phyloP scores from a whole-genome alignment of 2,797 vertebrate genomes.

The Cyclura pinguis region DNA sequence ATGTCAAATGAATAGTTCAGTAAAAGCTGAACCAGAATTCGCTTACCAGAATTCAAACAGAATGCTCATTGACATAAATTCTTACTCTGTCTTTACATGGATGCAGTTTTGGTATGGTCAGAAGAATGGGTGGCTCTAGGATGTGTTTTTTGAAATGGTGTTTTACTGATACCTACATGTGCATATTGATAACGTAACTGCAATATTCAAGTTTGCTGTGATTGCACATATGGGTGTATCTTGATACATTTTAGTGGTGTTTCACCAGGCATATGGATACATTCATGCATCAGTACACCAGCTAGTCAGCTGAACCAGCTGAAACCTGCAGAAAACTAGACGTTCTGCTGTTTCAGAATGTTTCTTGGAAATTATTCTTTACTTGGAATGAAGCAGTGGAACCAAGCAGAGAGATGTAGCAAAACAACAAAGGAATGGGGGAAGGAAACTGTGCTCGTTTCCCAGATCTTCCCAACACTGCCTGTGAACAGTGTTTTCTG shows the following conservation, averaged over 20 bases:
- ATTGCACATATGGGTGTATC: not conserved
- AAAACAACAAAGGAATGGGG: not conserved
- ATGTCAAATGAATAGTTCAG: not conserved
- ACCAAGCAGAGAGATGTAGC: too few species aligned
- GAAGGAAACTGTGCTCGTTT: not conserved
- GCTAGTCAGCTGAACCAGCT: not conserved
- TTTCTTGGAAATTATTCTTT: too few species aligned
- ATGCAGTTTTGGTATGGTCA: not conserved
- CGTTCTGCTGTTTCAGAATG: too few species aligned
- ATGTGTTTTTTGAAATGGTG: not conserved
- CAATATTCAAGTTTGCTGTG: not conserved
- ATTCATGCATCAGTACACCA: not conserved
- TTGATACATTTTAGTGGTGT: not conserved
- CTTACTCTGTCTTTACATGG: not conserved
- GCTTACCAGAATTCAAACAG: not conserved
- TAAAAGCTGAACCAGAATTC: not conserved
- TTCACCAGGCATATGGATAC: not conserved
- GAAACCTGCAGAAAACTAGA: not conserved
- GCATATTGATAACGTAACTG: too few species aligned
- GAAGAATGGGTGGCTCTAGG: not conserved
- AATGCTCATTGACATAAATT: not conserved
- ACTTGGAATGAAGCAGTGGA: too few species aligned
- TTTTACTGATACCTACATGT: not conserved
- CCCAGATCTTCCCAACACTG: not conserved
- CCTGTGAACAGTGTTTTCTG: not conserved